Evolutionary conservation across 1,140 invertebrate genomes (phyloP), one percentile per base, ranked within the genome.

Genomic region (Drosophila gunungcola): DNA sequence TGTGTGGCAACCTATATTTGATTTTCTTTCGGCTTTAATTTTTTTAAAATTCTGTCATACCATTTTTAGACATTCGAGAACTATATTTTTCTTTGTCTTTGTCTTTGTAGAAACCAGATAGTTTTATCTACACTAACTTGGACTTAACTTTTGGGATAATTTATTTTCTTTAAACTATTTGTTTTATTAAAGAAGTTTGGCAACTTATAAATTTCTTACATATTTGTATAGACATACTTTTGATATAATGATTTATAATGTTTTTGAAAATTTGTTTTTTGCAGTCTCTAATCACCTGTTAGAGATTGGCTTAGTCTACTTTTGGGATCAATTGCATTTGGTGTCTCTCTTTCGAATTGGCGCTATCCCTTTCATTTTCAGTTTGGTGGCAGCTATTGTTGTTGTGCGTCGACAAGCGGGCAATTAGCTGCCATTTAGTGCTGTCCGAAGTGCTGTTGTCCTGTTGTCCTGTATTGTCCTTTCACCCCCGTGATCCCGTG

Each of bases 351-450:
- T 21, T 41, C n/a, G 29, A 7, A 6, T 5, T 34, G 11, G 32
- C 5, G 21, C 13, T 64, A 29, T 65, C 56, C 13, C 42, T 68
- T 62, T 62, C 55, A 10, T 60, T 62, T 62, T 61, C 65, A 32
- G 46, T 48, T 54, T 27, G 29, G 0, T 25, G 4, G 3, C 10
- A 11, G 2, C 43, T 16, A 1, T 1, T 51, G 34, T 51, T 57
- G 32, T 29, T 56, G 36, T 58, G 46, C 64, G 51, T 36, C 27
- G 52, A 52, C 61, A 53, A 57, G 45, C 62, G 36, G 55, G 45
- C 77, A 80, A 80, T 80, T 80, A 80, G 62, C 77, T 80, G 77
- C 39, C 77, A 74, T 79, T 80, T 73, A 73, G 60, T 43, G 29
- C 29, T 32, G 58, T 41, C 45, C 45, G 9, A 16, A 11, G 43